phyloP scores from a whole-genome alignment of 92 coral and sea anemone genomes.

The Diadumene lineata region DNA sequence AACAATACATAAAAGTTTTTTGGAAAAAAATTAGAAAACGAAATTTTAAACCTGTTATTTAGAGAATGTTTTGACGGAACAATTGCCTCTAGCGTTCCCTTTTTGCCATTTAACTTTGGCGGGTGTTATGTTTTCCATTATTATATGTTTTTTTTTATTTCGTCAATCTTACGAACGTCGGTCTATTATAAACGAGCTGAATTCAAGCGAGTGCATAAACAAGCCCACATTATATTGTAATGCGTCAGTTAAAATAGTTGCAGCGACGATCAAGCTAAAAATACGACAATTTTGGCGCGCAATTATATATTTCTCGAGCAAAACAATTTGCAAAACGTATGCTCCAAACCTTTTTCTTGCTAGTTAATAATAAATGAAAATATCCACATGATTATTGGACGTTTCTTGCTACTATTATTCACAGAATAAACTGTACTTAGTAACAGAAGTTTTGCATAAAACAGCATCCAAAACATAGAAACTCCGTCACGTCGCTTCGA shows the following conservation, averaged over 20 bases:
- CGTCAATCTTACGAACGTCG: too few relatives aligned
- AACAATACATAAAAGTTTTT: too few relatives aligned
- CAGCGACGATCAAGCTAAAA: not conserved
- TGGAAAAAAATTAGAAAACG: too few relatives aligned
- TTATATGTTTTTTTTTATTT: too few relatives aligned
- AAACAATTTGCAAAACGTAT: not conserved
- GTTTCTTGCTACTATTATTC: not conserved
- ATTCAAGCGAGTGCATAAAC: too few relatives aligned
- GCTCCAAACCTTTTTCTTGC: not conserved
- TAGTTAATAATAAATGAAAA: not conserved
- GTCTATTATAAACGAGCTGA: too few relatives aligned
- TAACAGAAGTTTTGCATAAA: not conserved
- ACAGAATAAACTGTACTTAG: not conserved
- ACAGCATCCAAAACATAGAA: not conserved
- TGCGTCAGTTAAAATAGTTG: not conserved
- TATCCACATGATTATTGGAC: not conserved
- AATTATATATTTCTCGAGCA: not conserved
- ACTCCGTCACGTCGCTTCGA: too few relatives aligned
- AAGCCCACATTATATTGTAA: too few relatives aligned
- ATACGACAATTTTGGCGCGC: not conserved
- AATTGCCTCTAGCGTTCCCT: too few relatives aligned
- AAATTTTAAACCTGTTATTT: too few relatives aligned
- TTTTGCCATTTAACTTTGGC: too few relatives aligned
- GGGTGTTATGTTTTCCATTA: too few relatives aligned
- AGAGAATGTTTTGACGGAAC: not conserved